These are phyloP conservation scores for Coracias cyanogaster DNA, from an alignment of 2,797 vertebrate genomes.

Conservation along the genomic window DNA sequence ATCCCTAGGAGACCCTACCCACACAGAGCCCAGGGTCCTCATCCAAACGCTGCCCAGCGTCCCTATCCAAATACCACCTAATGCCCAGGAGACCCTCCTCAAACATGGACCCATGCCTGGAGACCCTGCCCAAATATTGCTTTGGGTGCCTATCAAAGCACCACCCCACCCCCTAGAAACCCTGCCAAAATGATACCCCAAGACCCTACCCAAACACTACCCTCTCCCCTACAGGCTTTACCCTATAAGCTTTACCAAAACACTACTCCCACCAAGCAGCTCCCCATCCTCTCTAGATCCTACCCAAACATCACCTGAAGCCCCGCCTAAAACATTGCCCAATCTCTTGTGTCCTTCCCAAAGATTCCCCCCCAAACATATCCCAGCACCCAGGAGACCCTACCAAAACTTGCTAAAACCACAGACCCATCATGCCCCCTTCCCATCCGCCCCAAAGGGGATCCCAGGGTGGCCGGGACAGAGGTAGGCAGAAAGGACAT, in stretches of 20 bases:
- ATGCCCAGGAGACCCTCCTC: background rate
- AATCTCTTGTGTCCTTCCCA: background rate
- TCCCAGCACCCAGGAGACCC: background rate
- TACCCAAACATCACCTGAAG: background rate
- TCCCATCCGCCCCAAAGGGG: background rate
- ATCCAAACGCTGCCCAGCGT: background rate
- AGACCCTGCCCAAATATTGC: background rate
- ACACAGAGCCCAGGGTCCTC: background rate
- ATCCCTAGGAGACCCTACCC: background rate
- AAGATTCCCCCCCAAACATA: background rate
- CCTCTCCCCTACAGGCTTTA: background rate
- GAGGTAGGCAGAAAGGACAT: background rate
- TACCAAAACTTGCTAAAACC: background rate
- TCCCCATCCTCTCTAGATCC: background rate
- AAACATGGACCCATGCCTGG: background rate
- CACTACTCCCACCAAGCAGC: background rate
- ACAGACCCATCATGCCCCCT: background rate
- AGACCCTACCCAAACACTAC: background rate
- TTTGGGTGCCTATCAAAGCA: background rate
- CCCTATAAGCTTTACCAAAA: background rate
- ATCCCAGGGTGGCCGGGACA: accelerated
- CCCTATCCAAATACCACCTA: background rate
- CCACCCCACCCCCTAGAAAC: background rate
- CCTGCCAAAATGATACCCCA: background rate
- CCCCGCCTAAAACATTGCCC: background rate